phyloP scores from a whole-genome alignment of 2,888 invertebrate species.

The Sialis lutaria region DNA sequence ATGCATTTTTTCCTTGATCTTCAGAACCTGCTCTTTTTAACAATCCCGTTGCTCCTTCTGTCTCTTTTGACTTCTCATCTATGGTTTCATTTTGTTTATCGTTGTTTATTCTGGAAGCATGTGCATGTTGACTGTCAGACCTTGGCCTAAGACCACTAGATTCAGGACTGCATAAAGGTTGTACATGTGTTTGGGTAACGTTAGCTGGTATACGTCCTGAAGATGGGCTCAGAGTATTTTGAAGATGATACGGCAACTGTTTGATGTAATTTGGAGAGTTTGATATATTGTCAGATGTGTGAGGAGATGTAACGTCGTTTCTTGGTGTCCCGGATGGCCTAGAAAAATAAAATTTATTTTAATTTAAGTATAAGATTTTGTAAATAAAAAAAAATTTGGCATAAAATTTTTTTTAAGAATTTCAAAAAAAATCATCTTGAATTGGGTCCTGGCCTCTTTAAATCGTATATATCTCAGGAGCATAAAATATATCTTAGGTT shows the following conservation, averaged over 20 bases:
- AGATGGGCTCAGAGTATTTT: constrained; percentile 8
- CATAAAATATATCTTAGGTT: too few species aligned
- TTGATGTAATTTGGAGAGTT: background rate
- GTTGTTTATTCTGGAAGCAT: constrained; percentile 7
- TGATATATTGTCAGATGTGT: constrained; percentile 5
- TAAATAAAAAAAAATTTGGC: too few species aligned
- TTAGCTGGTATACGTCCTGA: constrained; percentile 15
- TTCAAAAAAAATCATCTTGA: too few species aligned
- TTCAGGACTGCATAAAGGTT: constrained; percentile 9
- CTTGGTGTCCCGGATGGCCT: constrained; percentile 33
- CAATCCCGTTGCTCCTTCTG: background rate
- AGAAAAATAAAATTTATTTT: too few species aligned
- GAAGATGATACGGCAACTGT: constrained; percentile 5
- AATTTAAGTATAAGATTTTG: too few species aligned
- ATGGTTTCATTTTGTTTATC: background rate
- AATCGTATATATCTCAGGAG: too few species aligned
- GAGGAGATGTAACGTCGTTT: constrained; percentile 21
- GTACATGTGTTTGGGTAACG: constrained; percentile 14
- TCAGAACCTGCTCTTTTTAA: background rate
- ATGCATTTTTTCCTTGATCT: background rate
- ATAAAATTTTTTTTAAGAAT: too few species aligned
- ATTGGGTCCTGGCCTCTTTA: too few species aligned
- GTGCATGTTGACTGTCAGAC: constrained; percentile 8
- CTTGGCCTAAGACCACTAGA: constrained; percentile 6
- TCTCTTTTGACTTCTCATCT: background rate